phyloP scores from a whole-genome alignment of 2,888 invertebrate genomes.

The Lycaena phlaeas region DNA sequence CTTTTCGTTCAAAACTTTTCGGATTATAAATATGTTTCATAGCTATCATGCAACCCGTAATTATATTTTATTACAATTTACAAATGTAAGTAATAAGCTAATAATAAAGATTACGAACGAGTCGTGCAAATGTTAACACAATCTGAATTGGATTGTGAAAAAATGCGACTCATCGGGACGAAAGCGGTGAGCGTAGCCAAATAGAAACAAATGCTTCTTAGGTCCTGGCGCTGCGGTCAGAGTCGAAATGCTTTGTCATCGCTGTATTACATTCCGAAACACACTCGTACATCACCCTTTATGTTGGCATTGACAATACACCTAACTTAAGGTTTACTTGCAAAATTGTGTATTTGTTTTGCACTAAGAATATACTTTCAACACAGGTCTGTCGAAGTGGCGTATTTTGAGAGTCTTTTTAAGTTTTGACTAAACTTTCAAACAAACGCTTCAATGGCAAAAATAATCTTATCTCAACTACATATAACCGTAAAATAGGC shows the following conservation, averaged over 20 bases:
- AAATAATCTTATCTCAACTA: no score
- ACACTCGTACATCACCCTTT: neutral
- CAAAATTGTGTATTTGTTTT: neutral
- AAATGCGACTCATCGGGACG: neutral
- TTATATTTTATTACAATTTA: no score
- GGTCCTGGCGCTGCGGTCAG: constrained; percentile 2
- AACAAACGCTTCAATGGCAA: no score
- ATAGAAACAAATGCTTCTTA: constrained; percentile 5
- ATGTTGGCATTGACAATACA: neutral
- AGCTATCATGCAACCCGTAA: no score
- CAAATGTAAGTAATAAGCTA: no score
- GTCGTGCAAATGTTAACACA: neutral
- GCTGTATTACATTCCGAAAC: constrained; percentile 7
- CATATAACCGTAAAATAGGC: no score
- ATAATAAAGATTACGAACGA: no score
- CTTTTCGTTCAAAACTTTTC: no score
- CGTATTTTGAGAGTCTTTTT: no score
- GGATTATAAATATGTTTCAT: no score
- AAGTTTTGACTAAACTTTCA: no score
- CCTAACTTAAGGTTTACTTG: neutral
- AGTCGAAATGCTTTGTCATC: constrained; percentile 3
- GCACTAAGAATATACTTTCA: neutral
- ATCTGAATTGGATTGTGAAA: neutral
- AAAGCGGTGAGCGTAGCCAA: neutral
- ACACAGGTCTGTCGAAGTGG: no score